Percentiles rank a stretch among this genome's conserved stretches.
Conservation (phyloP, 2,888 invertebrate genomes). For the Leuctra nigra region DNA sequence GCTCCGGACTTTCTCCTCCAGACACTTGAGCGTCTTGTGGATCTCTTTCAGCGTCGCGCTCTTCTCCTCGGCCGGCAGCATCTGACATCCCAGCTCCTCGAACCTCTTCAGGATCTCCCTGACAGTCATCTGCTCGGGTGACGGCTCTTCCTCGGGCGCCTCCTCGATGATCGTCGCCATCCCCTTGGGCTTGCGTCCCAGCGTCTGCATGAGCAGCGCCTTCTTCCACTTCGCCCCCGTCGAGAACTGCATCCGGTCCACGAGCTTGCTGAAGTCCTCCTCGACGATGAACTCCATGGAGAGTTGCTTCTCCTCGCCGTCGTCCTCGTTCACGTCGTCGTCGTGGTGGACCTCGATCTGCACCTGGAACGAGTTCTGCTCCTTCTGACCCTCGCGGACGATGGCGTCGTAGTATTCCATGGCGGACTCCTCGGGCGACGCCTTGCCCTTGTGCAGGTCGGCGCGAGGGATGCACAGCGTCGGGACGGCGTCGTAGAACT, state of each 20-base stretch:
- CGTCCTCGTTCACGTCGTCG: neutral
- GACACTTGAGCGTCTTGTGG: constrained; percentile 41
- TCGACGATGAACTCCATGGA: constrained; percentile 10
- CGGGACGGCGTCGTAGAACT: neutral
- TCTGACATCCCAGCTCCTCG: constrained; percentile 52
- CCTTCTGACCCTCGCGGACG: constrained; percentile 18
- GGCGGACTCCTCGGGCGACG: constrained; percentile 15
- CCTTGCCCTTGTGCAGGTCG: neutral
- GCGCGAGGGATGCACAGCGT: constrained; percentile 2
- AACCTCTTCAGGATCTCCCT: constrained; percentile 76
- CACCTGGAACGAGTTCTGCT: constrained; percentile 1
- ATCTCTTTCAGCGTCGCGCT: constrained; percentile 41
- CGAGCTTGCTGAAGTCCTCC: constrained; percentile 3
- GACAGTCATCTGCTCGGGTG: constrained; percentile 61
- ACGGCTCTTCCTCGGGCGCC: constrained; percentile 46
- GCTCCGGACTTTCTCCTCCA: constrained; percentile 41
- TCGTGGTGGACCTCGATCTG: constrained; percentile 1
- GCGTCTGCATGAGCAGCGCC: constrained; percentile 11
- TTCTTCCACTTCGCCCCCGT: constrained; percentile 20
- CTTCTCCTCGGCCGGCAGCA: constrained; percentile 33
- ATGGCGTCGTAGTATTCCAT: constrained; percentile 25
- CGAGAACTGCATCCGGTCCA: constrained; percentile 14
- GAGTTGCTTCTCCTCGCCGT: constrained; percentile 9
- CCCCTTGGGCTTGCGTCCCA: constrained; percentile 31
- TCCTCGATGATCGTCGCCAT: constrained; percentile 83